phyloP scores from a whole-genome alignment of 1,140 invertebrate genomes.

The Sarcophaga bullata region DNA sequence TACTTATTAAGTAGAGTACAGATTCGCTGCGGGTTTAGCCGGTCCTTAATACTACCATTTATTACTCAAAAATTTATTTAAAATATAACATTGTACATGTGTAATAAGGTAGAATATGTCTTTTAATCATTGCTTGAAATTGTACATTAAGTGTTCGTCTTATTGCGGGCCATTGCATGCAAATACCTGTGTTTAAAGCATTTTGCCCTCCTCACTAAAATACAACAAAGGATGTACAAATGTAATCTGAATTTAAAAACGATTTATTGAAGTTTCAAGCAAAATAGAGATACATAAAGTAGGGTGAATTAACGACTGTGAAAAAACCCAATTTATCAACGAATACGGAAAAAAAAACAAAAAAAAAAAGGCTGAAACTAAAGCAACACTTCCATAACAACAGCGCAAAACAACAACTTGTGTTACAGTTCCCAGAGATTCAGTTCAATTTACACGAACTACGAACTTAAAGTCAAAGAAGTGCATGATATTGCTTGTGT shows the following conservation, averaged over 20 bases:
- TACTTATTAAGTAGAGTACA: too few relatives aligned
- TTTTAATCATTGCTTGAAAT: too few relatives aligned
- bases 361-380: neutral
- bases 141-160: too few relatives aligned
- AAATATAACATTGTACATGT: too few relatives aligned
- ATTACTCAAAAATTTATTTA: too few relatives aligned
- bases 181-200: too few relatives aligned
- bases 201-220: neutral
- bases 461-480: neutral
- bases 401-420: neutral
- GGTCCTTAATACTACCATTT: too few relatives aligned
- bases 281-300: neutral
- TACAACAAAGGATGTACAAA: neutral
- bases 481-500: neutral
- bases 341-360: neutral
- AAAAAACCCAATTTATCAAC: slow-evolving; percentile 32
- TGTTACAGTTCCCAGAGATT: slow-evolving; percentile 34
- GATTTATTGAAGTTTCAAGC: slow-evolving; percentile 1
- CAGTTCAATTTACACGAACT: neutral
- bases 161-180: too few relatives aligned
- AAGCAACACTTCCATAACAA: neutral
- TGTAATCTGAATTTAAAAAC: slow-evolving; percentile 14
- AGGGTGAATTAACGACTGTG: slow-evolving; percentile 17
- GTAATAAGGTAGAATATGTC: too few relatives aligned
- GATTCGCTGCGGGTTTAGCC: too few relatives aligned